Evolutionary conservation across 2,113 vertebrate genomes (phyloP), one percentile per base, ranked within the genome.

Genomic region (Myxocyprinus asiaticus): DNA sequence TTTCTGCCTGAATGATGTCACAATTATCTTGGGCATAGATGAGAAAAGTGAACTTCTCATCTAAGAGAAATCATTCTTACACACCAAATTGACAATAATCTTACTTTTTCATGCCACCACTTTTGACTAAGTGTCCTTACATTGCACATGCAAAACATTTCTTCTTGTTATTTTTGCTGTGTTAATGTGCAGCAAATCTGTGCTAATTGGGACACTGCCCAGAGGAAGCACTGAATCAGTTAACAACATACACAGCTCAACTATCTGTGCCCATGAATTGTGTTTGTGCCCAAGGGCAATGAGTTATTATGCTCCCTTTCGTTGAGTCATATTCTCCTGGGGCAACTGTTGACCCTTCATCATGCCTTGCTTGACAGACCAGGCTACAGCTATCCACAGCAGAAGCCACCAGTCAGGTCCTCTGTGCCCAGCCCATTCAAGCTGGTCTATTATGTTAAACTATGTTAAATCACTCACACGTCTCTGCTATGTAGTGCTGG

Each of bases 391-490:
- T 62, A 59, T 50, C 15, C 15, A 43, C 62, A 15, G 42, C n/a
- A 42, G 17, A 47, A n/a, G 0, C 56, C 12, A 79, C 58, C 17
- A 72, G 66, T 58, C 61, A 53, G 15, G 58, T 22, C 51, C 63
- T 71, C 51, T n/a, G n/a, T n/a, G n/a, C 79, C 50, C 77, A 83
- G 77, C 69, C 33, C 9, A 15, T 33, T 62, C 15, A 17, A 45
- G 48, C 67, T 73, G 55, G n/a, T 56, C 43, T 68, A 64, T 47
- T 47, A 59, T 14, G 8, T 55, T 55, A 17, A 44, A 14, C 7
- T 22, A 53, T 33, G 48, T n/a, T 47, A 73, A 74, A 11, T 43
- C 14, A 45, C 11, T 44, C 22, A 45, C 9, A 44, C n/a, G 9
- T 14, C 9, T 53, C 50, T 53, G 10, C 50, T 4, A 10, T 53